These are phyloP conservation scores for Mus pahari DNA, from an alignment of 2,113 vertebrate species.

Conservation along the genomic window DNA sequence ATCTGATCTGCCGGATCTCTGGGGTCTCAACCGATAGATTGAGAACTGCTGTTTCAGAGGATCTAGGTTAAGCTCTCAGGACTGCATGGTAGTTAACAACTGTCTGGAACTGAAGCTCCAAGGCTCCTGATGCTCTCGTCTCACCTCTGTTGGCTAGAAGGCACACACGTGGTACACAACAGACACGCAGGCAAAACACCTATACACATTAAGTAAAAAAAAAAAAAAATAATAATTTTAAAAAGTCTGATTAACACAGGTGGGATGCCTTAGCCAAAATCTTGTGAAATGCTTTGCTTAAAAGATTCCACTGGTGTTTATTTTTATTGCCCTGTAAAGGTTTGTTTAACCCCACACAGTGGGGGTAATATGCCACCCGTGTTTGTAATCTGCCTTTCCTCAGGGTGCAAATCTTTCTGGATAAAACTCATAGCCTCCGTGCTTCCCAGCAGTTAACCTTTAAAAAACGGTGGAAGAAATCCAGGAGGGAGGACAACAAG, in stretches of 20 bases:
- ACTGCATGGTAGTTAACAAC: not conserved
- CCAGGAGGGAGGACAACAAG: not conserved
- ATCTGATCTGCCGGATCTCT: not conserved
- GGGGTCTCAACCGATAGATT: not conserved
- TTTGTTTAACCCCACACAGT: not conserved
- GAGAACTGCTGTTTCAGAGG: not conserved
- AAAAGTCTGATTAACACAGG: not conserved
- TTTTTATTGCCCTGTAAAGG: not conserved
- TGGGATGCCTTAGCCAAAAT: not conserved
- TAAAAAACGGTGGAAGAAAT: not conserved
- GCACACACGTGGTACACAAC: not conserved
- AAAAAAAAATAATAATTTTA: not conserved
- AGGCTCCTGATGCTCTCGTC: not conserved
- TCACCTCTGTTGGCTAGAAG: not conserved
- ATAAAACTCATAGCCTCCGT: not conserved
- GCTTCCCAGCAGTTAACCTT: not conserved
- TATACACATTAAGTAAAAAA: not conserved
- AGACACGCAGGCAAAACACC: not conserved
- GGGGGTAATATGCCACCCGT: accelerated
- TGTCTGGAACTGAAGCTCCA: not conserved
- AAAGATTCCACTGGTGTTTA: not conserved
- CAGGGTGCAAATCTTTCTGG: not conserved
- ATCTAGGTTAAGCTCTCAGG: not conserved
- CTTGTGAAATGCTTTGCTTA: not conserved
- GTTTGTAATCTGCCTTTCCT: not conserved